Conservation (phyloP, 2,113 vertebrate species). For the Origma solitaria region DNA sequence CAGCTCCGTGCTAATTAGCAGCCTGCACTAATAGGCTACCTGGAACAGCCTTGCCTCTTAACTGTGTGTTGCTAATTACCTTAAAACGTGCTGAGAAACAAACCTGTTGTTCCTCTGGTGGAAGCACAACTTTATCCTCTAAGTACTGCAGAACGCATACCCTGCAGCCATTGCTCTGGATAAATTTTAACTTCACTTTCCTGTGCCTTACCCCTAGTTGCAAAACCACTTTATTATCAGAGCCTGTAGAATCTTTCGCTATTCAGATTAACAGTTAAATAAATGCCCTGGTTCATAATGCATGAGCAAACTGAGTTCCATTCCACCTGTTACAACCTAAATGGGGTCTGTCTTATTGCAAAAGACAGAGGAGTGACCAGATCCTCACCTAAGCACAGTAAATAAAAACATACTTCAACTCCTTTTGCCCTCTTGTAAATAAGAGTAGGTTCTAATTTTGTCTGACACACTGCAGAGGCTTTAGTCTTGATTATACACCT, state of each 20-base stretch:
- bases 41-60: neutral
- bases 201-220: neutral
- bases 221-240: neutral
- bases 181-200: neutral
- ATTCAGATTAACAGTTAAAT: neutral
- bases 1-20: neutral
- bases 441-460: neutral
- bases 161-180: neutral
- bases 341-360: neutral
- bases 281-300: neutral
- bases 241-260: neutral
- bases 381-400: neutral
- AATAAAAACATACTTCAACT: neutral
- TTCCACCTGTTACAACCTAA: neutral
- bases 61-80: neutral
- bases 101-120: neutral
- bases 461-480: neutral
- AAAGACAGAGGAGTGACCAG: accelerated
- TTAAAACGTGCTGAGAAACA: neutral
- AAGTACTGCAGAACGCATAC: neutral
- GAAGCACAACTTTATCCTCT: neutral
- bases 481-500: neutral
- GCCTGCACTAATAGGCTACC: neutral
- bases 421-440: neutral
- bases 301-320: neutral